Evolutionary conservation across 2,113 vertebrate species (phyloP), one percentile per base, ranked within the genome.

Genomic region (Hemiprocne comata): DNA sequence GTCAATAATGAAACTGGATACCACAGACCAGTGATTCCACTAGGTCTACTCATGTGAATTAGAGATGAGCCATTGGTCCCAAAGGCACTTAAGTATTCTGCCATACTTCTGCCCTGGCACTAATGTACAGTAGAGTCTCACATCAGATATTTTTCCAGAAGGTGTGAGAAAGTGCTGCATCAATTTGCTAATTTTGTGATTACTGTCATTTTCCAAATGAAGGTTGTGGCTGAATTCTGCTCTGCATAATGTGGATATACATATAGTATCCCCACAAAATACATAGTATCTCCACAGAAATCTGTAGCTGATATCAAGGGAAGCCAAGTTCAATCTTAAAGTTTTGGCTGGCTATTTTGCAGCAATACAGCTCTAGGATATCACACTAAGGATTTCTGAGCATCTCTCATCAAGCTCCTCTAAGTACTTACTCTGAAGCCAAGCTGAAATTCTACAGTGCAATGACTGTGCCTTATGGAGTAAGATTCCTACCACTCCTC

Each of bases 41-140:
- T 55, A 73, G 65, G 83, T 89, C 95, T 93, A 85, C 95, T 95
- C 78, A 92, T 81, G 85, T 90, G 94, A 95, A 88, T 94, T 96
- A 78, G 90, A 92, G 79, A 94, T 62, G 84, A 94, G 85, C 51
- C 87, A 83, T 20, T 74, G 78, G 89, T 95, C 97, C 78, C 95
- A 96, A 82, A 94, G 81, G 94, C 81, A 93, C 90, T 97, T 79
- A 90, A 72, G 42, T 78, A 66, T 66, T 92, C 85, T 78, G 81
- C 94, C 80, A 78, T 77, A 93, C 36, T 82, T 83, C 82, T 46
- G 89, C 54, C 51, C 79, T 85, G 62, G 82, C 85, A 94, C 78
- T 93, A 93, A 95, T 93, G 91, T 54, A 89, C 67, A n/a, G n/a
- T 82, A 53, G 20, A 91, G 66, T 67, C 21, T 78, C 53, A 72